Evolutionary conservation across 2,888 invertebrate species (phyloP).

Genomic region (Conops quadrifasciatus): DNA sequence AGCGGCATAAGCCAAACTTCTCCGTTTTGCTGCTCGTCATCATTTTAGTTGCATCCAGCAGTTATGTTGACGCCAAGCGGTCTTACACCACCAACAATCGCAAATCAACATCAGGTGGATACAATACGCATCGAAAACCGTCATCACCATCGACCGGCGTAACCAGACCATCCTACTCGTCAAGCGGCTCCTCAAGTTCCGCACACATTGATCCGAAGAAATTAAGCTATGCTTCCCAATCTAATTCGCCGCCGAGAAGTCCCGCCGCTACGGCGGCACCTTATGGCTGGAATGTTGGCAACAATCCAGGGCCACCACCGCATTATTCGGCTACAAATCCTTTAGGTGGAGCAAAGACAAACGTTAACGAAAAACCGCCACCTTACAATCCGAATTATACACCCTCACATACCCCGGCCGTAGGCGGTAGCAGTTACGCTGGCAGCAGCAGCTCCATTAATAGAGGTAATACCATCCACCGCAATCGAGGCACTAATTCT

Average conservation of each 20-base stretch:
- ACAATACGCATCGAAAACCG: constrained; percentile 42
- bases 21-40: neutral
- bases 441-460: constrained; percentile 29
- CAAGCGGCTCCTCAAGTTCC: constrained; percentile 42
- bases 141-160: constrained; percentile 51
- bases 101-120: constrained; percentile 49
- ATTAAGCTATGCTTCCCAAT: constrained; percentile 58
- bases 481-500: constrained; percentile 40
- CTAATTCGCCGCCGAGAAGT: constrained; percentile 62
- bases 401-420: constrained; percentile 55
- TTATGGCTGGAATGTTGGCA: constrained; percentile 63
- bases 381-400: constrained; percentile 56
- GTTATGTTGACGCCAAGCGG: constrained; percentile 55
- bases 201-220: constrained; percentile 59
- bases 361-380: constrained; percentile 59
- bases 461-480: constrained; percentile 13
- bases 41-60: constrained; percentile 22
- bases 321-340: constrained; percentile 59
- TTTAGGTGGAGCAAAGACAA: constrained; percentile 58
- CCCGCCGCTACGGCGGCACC: constrained; percentile 50
- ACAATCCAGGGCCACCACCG: constrained; percentile 61
- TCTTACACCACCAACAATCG: constrained; percentile 53
- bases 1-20: constrained; percentile 12
- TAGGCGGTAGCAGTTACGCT: constrained; percentile 46
- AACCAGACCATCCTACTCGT: constrained; percentile 53